Conservation (phyloP, 2,888 invertebrate genomes). For the Euplexia lucipara region DNA sequence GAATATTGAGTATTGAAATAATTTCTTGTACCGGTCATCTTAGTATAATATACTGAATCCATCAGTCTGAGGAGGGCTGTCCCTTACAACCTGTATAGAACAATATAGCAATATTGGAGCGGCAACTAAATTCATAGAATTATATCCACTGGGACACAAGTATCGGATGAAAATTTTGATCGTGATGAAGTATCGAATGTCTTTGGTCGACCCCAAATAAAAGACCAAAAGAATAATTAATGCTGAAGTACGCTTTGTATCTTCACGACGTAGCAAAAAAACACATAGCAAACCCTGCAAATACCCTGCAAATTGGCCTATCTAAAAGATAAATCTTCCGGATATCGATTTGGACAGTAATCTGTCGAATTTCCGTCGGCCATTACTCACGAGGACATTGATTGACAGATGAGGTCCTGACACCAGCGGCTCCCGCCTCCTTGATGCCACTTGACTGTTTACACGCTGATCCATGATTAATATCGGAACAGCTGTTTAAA, state of each 20-base stretch:
- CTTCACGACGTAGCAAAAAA: not conserved
- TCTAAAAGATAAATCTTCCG: constrained; percentile 12
- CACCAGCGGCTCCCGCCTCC: constrained; percentile 20
- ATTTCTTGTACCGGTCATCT: no score
- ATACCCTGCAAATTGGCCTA: not conserved
- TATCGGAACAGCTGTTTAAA: constrained; percentile 31
- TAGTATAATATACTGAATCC: no score
- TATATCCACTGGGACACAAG: no score
- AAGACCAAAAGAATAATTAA: no score
- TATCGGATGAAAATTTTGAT: no score
- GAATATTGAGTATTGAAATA: no score
- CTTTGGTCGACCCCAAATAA: no score
- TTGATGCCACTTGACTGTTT: constrained; percentile 33
- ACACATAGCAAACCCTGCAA: not conserved
- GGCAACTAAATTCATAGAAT: no score
- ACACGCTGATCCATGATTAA: constrained; percentile 38
- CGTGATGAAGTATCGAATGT: no score
- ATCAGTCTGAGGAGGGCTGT: no score
- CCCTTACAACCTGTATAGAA: no score
- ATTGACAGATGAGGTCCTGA: constrained; percentile 61
- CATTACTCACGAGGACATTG: constrained; percentile 63
- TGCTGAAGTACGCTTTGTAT: not conserved
- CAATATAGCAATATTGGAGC: no score
- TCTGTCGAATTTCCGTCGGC: constrained; percentile 31
- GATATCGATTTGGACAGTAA: constrained; percentile 38